These are phyloP conservation scores for Pristionchus arcanus DNA, from an alignment of 2,888 invertebrate genomes.

Conservation along the genomic window DNA sequence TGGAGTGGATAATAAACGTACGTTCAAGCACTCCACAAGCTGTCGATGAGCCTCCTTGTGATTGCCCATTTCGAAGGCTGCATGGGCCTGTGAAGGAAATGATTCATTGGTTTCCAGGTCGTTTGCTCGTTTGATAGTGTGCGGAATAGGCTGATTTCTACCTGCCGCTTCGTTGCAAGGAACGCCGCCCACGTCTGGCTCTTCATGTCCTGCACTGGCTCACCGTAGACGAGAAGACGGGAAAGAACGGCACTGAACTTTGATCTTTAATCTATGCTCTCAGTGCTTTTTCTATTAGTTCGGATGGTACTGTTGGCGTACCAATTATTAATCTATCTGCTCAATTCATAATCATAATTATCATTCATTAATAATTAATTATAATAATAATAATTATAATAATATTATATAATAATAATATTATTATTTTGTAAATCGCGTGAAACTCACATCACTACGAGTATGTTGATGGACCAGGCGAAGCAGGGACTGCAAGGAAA, in stretches of 20 bases:
- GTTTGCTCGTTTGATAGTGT: neutral
- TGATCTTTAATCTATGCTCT: neutral
- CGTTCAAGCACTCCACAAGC: conserved; percentile 73
- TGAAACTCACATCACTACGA: conserved; percentile 59
- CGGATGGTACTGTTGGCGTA: neutral
- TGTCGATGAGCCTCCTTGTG: conserved; percentile 75
- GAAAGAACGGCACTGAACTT: conserved; percentile 60
- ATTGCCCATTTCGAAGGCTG: conserved; percentile 66
- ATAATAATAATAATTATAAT: no score
- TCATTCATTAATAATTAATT: no score
- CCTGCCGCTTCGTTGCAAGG: conserved; percentile 66
- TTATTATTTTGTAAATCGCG: neutral
- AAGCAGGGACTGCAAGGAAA: neutral
- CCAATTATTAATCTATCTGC: neutral
- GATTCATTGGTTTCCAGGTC: neutral
- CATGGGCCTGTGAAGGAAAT: neutral
- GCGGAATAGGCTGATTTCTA: conserved; percentile 50
- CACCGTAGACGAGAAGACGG: conserved; percentile 66
- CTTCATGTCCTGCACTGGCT: conserved; percentile 68
- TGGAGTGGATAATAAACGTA: conserved; percentile 24
- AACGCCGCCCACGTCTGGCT: conserved; percentile 73
- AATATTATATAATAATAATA: no score
- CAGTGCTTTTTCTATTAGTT: neutral
- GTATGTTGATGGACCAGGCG: conserved; percentile 62
- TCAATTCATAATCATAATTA: no score